Evolutionary conservation across 2,888 invertebrate genomes (phyloP), one percentile per base, ranked within the genome.

Genomic region (Agriopis aurantiaria): DNA sequence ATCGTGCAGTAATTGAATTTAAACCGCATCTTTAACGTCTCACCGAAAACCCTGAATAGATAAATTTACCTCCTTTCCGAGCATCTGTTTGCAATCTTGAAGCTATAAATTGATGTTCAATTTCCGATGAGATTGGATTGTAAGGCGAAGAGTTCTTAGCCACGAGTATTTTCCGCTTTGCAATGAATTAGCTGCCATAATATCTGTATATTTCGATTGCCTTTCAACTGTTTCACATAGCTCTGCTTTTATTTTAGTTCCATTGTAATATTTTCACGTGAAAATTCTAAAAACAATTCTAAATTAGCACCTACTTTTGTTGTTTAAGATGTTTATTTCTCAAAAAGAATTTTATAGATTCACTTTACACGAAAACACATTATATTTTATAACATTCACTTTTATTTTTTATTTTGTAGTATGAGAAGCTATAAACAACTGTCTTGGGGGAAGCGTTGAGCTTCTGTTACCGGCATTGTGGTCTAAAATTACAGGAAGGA

Each of bases 71-170:
- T 61, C 66, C 48, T 59, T 67, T 67, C 57, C 57, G 45, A 67
- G 33, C 56, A 12, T 49, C 61, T 67, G 56, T 57, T 67, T 62
- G 61, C 51, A 61, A 67, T 67, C 40, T 55, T 49, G 45, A 56
- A 67, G 43, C 61, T 10, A 67, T 67, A 67, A 67, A 67, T 67
- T 61, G 56, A 67, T 67, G 61, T 56, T 49, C 67, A 56, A 67
- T 67, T 67, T 67, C 67, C 67, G 56, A 61, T 61, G 14, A 56
- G 56, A 67, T 51, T 67, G 56, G 61, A 56, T 56, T 43, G 51
- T 56, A 67, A 43, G 40, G 40, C 45, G 43, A 14, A 67, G 23
- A 60, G 43, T 43, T 56, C 59, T 46, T 23, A 14, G 43, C 11
- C 33, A 33, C 33, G 33, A 33, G 33, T 55, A 48, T 41, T 51